Base-by-base conservation (phyloP, 2,113 vertebrate genomes). In the Semnopithecus entellus region DNA sequence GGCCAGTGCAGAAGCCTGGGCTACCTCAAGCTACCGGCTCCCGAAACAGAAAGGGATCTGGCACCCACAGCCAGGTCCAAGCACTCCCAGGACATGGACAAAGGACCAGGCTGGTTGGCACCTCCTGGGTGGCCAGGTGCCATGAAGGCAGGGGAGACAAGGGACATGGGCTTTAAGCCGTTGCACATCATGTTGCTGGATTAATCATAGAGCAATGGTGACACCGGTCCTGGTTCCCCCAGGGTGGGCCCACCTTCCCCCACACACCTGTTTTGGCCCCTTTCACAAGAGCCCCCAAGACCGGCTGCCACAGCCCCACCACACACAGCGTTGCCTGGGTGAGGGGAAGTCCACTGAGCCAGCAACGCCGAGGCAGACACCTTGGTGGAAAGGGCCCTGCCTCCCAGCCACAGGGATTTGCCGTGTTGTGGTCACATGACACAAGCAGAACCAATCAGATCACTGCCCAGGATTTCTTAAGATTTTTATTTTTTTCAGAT, bases 161-260 rank as follows among this genome's bases (percentile, higher is more conserved):
- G 70, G 70, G n/a, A 13, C 2, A 1, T 1, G 9, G 45, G 5
- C 32, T 57, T 50, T 0, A 45, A 27, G 25, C 27, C 0, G 11
- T 10, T 59, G 25, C 25, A 25, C 1, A 5, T 32, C 40, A 4
- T 45, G 68, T 75, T 43, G 16, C 35, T 61, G 43, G 38, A 27
- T 48, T 30, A 20, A 7, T 64, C 38, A 17, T 0, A 25, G 8
- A 50, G 35, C 73, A 35, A 32, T 27, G 1, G 17, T 25, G 18
- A 38, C 10, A 4, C 9, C 23, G 30, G 40, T 50, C 16, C 40
- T 68, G 25, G 3, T 22, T 25, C 18, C 55, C 78, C 78, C 5
- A 18, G 68, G 3, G 50, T 30, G 14, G 6, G 10, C 52, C 66
- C 55, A 17, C 40, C 66, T 40, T 32, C 40, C 66, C 66, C 27